phyloP scores from a whole-genome alignment of 1,140 invertebrate species.

The Drosophila aff. region DNA sequence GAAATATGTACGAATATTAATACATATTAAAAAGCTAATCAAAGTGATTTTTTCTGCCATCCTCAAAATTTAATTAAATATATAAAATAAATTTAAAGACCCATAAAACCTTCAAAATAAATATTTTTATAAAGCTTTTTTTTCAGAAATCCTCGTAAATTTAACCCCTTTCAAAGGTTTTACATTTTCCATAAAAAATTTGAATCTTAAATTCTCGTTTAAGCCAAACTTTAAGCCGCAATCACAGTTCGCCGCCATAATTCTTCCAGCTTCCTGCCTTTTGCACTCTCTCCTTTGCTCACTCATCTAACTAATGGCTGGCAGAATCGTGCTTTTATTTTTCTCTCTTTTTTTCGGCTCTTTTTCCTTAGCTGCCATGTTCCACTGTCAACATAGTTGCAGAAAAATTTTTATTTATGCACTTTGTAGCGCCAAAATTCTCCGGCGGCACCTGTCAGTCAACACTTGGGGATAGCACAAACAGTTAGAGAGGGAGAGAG shows the following conservation, averaged over 20 bases:
- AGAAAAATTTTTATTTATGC: slow-evolving; percentile 76
- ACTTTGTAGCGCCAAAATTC: slow-evolving; percentile 79
- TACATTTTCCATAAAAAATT: too few relatives aligned
- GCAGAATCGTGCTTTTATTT: slow-evolving; percentile 16
- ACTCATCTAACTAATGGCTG: slow-evolving; percentile 48
- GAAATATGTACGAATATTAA: too few relatives aligned
- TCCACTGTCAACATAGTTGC: slow-evolving; percentile 54
- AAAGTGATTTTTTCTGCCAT: too few relatives aligned
- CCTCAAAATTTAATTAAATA: too few relatives aligned
- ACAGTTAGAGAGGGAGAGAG: slow-evolving; percentile 19
- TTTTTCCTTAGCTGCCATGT: slow-evolving; percentile 44
- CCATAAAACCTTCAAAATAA: background rate
- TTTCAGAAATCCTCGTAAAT: background rate
- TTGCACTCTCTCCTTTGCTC: slow-evolving; percentile 8
- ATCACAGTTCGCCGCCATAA: slow-evolving; percentile 15
- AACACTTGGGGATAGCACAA: slow-evolving; percentile 60
- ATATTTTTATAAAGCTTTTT: background rate
- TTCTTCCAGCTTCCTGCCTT: slow-evolving; percentile 16
- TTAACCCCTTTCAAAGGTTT: too few relatives aligned
- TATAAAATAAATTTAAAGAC: background rate
- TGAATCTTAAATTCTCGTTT: too few relatives aligned
- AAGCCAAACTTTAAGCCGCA: slow-evolving; percentile 13
- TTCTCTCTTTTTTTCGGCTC: background rate
- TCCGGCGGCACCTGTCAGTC: slow-evolving; percentile 79
- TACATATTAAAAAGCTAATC: too few relatives aligned